Base-by-base conservation (phyloP, 2,113 vertebrate species). In the Macrotis lagotis region DNA sequence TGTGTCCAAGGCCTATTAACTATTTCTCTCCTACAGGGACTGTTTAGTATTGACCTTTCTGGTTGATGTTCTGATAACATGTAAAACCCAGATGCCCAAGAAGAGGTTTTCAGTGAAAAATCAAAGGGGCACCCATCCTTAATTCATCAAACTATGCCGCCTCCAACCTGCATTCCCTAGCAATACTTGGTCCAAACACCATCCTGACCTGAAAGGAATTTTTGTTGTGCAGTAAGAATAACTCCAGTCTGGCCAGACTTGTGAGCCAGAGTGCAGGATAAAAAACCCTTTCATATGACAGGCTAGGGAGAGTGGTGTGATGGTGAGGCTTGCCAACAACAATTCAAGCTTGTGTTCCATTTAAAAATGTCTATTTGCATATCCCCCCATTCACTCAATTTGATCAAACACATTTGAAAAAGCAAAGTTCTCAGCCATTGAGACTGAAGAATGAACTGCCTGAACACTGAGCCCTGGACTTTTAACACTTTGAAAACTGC, bases 271-370 rank as follows among this genome's bases (percentile, higher is more conserved):
- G 88, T 95, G 95, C 95, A 96, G 97, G 97, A 97, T 95, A 55
- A 5, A 89, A 96, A 97, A 94, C 96, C 95, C 98, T 97, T 16
- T 97, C 97, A 97, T 98, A 97, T 98, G 98, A 98, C 97, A 98
- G 98, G 98, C 99, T 98, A 98, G 97, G 37, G 97, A 97, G 97
- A 97, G 99, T 99, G 99, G 99, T 98, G 99, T 99, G 99, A 99
- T 99, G 98, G 98, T 98, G 98, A 96, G 98, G 98, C 98, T 98
- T 96, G 98, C 96, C 96, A 98, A 98, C 98, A 96, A 95, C 98
- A 97, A 98, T 98, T 97, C 98, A 98, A 98, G 97, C 98, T 98
- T 98, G 97, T 97, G 97, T 96, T 97, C 26, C 44, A 88, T 96
- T 98, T 96, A 97, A 95, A 98, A 98, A 95, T 47, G 31, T 50